Percentiles rank a stretch among this genome's conserved stretches.
Evolutionary conservation across 1,140 invertebrate genomes (phyloP).

Genomic region (Pteromalus puparum): DNA sequence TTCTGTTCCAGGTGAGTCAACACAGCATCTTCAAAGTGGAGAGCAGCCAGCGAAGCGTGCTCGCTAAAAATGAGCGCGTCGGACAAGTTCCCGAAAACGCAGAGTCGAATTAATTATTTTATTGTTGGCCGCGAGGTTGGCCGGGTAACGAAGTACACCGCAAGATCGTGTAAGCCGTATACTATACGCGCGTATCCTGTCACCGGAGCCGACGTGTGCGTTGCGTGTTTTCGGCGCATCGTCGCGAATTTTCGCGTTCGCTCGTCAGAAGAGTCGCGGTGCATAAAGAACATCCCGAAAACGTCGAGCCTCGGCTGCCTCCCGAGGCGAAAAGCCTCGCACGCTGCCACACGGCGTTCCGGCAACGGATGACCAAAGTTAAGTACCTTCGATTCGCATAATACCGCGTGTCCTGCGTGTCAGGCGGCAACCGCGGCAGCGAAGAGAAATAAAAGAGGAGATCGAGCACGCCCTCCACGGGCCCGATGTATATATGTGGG

Average conservation of each 20-base stretch:
- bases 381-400: constrained; percentile 53
- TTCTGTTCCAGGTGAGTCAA: constrained; percentile 18
- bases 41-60: background rate
- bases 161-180: constrained; percentile 21
- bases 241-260: constrained; percentile 14
- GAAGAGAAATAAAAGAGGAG: constrained; percentile 22
- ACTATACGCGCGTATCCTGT: background rate
- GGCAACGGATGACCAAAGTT: constrained; percentile 49
- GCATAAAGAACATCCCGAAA: constrained; percentile 4
- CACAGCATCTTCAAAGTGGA: background rate
- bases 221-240: constrained; percentile 29
- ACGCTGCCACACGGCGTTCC: background rate
- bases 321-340: constrained; percentile 27
- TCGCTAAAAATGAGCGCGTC: constrained; percentile 4
- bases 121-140: constrained; percentile 10
- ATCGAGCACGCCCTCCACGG: constrained; percentile 50
- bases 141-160: background rate
- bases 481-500: constrained; percentile 55
- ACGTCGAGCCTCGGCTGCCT: background rate
- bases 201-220: background rate
- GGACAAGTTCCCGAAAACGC: background rate
- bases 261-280: constrained; percentile 2
- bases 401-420: constrained; percentile 20
- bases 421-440: constrained; percentile 6
- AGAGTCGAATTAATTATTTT: constrained; percentile 20